Evolutionary conservation across 2,797 vertebrate species (phyloP).

Genomic region (Falco naumanni): DNA sequence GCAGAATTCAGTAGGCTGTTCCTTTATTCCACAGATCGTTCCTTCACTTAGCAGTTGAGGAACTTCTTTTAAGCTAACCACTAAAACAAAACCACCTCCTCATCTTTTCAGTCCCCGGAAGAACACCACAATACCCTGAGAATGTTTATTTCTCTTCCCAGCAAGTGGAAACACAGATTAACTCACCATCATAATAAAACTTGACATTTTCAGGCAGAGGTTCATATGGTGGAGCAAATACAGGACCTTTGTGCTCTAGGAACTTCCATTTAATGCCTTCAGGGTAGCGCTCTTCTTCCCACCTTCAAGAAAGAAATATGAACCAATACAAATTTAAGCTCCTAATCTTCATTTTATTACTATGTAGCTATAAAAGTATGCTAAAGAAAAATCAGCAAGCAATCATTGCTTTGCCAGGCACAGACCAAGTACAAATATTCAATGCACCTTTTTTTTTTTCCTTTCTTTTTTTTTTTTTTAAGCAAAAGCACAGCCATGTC

Average conservation of each 20-base stretch:
- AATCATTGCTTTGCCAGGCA: not conserved
- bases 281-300: slow-evolving; percentile 93
- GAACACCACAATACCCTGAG: not conserved
- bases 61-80: not conserved
- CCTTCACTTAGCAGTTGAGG: not conserved
- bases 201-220: slow-evolving; percentile 89
- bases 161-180: slow-evolving; percentile 59
- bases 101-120: not conserved
- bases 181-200: slow-evolving; percentile 93
- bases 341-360: not conserved
- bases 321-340: slow-evolving; percentile 33
- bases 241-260: slow-evolving; percentile 95
- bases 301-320: slow-evolving; percentile 80
- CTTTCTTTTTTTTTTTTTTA: too few relatives aligned
- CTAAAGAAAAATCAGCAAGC: not conserved
- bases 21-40: slow-evolving; percentile 9
- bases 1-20: slow-evolving; percentile 29
- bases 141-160: slow-evolving; percentile 63
- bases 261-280: slow-evolving; percentile 98
- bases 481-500: not conserved
- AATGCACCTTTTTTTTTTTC: not conserved
- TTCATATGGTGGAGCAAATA: slow-evolving; percentile 92
- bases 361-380: not conserved
- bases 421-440: not conserved
- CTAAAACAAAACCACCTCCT: slow-evolving; percentile 1